Base-by-base conservation (phyloP, 2,113 vertebrate genomes). In the Eubucco bourcierii region DNA sequence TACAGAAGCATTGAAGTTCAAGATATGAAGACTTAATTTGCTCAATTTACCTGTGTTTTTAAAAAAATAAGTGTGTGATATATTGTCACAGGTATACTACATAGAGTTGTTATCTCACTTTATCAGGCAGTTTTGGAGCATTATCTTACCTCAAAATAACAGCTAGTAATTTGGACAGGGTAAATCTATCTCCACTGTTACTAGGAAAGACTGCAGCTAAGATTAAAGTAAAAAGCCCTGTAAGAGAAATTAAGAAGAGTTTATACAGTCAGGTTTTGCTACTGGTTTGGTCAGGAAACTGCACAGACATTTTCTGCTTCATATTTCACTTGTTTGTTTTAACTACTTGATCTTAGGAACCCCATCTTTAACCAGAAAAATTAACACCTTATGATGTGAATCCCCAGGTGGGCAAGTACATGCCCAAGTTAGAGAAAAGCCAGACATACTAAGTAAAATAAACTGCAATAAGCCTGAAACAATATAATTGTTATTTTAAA, bases 131-230 rank as follows among this genome's bases (percentile, higher is more conserved):
- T 13, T 82, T 74, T 73, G 67, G 27, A 87, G 6, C 34, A 63
- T 71, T 71, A 90, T 92, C 96, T 96, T 98, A 99, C 99, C 99
- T 99, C 96, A 99, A 98, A 96, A 98, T 97, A 87, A 99, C 99
- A 59, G 99, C 99, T 83, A 99, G 79, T 58, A 99, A 97, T 88
- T 99, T 99, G 95, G 99, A 99, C 95, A 99, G 96, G 23, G 99
- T 99, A 97, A 99, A 99, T 7, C 99, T 98, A 90, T 99, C 99
- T 58, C 98, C 99, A 96, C 99, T 99, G 97, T 98, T 99, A 96
- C 99, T 99, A 82, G 99, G 99, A 97, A 99, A 99, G 92, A 99
- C 98, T 88, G 98, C 98, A 50, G 99, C 98, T 88, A 99, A 95
- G 88, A 99, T 98, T 95, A 99, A 97, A 4, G 99, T 99, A 90